Conservation (phyloP, 2,888 invertebrate species). For the Platycnemis pennipes region DNA sequence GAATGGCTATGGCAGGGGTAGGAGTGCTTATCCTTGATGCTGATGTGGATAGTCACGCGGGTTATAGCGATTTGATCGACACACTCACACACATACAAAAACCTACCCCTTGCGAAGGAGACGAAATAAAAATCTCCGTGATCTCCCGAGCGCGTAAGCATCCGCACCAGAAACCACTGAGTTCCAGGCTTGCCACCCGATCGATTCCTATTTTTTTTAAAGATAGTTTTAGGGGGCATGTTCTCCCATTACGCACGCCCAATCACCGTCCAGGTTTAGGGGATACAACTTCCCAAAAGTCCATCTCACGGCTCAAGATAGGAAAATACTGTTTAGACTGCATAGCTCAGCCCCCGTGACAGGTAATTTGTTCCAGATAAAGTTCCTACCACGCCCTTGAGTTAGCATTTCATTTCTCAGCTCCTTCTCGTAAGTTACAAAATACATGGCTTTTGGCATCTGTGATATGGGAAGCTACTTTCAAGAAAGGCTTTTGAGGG, state of each 20-base stretch:
- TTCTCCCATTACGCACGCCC: conserved; percentile 18
- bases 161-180: conserved; percentile 7
- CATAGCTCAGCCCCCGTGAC: background rate
- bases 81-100: background rate
- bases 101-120: background rate
- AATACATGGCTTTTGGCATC: background rate
- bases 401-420: background rate
- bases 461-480: background rate
- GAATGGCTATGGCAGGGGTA: background rate
- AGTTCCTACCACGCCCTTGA: background rate
- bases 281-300: background rate
- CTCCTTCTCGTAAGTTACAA: background rate
- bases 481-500: too few relatives aligned
- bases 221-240: background rate
- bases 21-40: background rate
- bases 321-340: conserved; percentile 8
- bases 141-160: background rate
- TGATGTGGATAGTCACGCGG: conserved; percentile 27
- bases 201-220: background rate
- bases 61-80: background rate
- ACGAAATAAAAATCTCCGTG: background rate
- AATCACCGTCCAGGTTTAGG: background rate
- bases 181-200: background rate
- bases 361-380: conserved; percentile 16
- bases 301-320: background rate